These are phyloP conservation scores for Harpalus rufipes DNA, from an alignment of 2,888 invertebrate species.

Conservation along the genomic window DNA sequence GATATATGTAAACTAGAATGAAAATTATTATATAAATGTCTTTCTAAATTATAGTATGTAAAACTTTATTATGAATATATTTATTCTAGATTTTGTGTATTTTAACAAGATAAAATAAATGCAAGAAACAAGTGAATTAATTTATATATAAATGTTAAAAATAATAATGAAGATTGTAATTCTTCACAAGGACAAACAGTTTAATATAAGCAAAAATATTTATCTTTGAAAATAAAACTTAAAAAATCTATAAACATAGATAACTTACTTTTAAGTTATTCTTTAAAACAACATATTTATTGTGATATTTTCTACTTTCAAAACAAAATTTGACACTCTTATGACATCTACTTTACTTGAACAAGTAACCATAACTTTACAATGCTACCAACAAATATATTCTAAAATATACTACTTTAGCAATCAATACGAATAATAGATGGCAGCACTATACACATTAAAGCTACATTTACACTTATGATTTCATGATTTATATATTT, in stretches of 20 bases:
- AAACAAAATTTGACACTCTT: slow-evolving; percentile 66
- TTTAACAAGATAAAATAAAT: slow-evolving; percentile 62
- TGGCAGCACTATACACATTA: no score
- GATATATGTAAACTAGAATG: no score
- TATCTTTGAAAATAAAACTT: not conserved
- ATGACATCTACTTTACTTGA: slow-evolving; percentile 56
- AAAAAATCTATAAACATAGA: slow-evolving; percentile 9
- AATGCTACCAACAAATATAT: slow-evolving; percentile 33
- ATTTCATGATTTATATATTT: no score
- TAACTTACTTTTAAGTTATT: slow-evolving; percentile 47
- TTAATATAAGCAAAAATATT: slow-evolving; percentile 16
- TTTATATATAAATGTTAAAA: slow-evolving; percentile 60
- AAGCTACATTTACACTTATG: no score
- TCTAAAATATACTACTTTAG: not conserved
- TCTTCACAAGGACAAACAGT: slow-evolving; percentile 57
- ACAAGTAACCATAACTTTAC: slow-evolving; percentile 37
- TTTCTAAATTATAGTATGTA: no score
- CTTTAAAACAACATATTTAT: slow-evolving; percentile 42
- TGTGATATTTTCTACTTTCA: slow-evolving; percentile 49
- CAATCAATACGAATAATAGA: no score
- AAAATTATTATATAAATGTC: no score
- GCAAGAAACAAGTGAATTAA: slow-evolving; percentile 61
- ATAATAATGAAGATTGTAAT: slow-evolving; percentile 12
- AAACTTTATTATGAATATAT: not conserved
- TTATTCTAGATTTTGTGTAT: slow-evolving; percentile 4